Conservation (phyloP, 2,113 vertebrate species). For the Astatoreochromis straeleni region DNA sequence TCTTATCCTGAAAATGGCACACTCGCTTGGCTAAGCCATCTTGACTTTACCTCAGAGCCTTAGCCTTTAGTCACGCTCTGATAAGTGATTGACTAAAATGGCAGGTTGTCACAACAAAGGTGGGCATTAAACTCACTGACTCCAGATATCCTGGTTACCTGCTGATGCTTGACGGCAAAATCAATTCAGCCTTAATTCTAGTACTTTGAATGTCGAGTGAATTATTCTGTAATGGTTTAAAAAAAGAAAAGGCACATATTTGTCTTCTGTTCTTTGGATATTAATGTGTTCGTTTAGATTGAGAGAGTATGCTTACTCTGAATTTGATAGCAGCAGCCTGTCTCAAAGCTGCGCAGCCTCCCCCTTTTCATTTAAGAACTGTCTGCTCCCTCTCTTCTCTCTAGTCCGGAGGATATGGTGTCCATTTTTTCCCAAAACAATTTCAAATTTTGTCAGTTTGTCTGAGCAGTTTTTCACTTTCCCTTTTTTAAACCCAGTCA, state of each 20-base stretch:
- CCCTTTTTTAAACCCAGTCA: rapidly evolving
- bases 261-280: not conserved
- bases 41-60: slow-evolving; percentile 24
- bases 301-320: not conserved
- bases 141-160: not conserved
- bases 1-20: slow-evolving; percentile 16
- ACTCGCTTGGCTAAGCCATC: not conserved
- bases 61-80: slow-evolving; percentile 30
- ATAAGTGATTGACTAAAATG: slow-evolving; percentile 20
- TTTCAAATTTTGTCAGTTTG: not conserved
- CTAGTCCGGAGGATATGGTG: not conserved
- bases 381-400: not conserved
- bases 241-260: not conserved
- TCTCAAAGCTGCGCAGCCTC: not conserved
- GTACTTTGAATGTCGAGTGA: not conserved
- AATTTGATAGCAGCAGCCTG: not conserved
- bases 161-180: not conserved
- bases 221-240: not conserved
- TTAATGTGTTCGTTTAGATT: not conserved
- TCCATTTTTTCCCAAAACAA: not conserved
- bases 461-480: not conserved
- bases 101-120: not conserved
- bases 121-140: not conserved
- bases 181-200: not conserved
- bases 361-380: not conserved